Evolutionary conservation across 2,888 invertebrate genomes (phyloP).

Genomic region (Pristionchus maxplancki): DNA sequence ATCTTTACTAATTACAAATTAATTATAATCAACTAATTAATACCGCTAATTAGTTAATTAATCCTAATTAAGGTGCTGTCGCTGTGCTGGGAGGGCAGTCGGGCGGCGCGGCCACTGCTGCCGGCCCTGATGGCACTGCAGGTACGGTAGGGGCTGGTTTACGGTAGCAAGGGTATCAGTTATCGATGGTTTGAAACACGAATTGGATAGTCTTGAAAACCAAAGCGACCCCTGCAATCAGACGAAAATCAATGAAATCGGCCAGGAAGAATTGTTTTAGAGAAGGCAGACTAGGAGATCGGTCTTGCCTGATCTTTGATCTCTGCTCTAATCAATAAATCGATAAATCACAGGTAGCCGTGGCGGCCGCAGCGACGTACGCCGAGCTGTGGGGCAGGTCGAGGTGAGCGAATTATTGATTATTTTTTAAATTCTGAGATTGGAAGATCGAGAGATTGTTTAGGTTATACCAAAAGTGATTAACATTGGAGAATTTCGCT

Average conservation of each 20-base stretch:
- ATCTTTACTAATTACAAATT: neutral
- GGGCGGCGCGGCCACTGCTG: slow-evolving; percentile 59
- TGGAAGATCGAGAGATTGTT: neutral
- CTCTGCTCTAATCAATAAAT: no score
- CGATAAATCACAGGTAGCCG: neutral
- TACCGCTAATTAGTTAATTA: neutral
- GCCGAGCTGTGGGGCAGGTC: slow-evolving; percentile 69
- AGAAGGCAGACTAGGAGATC: no score
- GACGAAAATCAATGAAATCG: no score
- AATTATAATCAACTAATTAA: neutral
- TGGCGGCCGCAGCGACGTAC: slow-evolving; percentile 64
- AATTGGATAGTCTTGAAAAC: no score
- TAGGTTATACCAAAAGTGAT: no score
- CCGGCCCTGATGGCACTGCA: slow-evolving; percentile 58
- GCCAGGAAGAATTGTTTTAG: no score
- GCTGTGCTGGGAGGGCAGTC: slow-evolving; percentile 55
- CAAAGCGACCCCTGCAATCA: no score
- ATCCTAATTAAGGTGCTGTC: slow-evolving; percentile 16
- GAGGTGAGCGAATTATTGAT: slow-evolving; percentile 55
- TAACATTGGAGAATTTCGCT: no score
- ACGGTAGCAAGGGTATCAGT: neutral
- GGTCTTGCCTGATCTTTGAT: no score
- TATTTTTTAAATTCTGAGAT: neutral
- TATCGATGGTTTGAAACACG: no score
- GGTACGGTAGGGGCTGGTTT: slow-evolving; percentile 36